Conservation (phyloP, 2,113 vertebrate species). For the Nesoenas mayeri region DNA sequence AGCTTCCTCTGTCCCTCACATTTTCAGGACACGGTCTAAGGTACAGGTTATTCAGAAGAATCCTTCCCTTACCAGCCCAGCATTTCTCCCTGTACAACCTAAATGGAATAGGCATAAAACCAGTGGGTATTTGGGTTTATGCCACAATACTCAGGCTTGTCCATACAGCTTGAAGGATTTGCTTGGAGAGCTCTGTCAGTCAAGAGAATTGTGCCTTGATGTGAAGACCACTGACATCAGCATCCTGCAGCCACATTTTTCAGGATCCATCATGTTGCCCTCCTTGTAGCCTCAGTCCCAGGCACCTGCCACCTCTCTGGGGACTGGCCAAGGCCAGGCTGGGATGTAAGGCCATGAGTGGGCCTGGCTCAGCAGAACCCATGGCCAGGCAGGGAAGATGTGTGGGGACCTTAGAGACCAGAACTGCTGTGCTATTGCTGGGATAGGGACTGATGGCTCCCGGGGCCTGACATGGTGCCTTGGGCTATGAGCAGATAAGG, state of each 20-base stretch:
- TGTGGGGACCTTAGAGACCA: background rate
- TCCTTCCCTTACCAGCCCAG: background rate
- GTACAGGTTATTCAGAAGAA: background rate
- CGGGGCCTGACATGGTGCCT: fast-evolving
- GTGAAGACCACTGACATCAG: background rate
- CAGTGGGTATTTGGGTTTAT: background rate
- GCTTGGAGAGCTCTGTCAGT: background rate
- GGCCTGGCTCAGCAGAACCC: fast-evolving
- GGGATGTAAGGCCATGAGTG: fast-evolving
- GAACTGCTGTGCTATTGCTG: fast-evolving
- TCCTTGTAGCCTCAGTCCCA: background rate
- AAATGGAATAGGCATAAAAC: background rate
- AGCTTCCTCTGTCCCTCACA: fast-evolving
- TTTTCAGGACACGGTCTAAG: background rate
- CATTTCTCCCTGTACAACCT: background rate
- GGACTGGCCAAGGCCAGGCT: background rate
- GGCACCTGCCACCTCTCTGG: fast-evolving
- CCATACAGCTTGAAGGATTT: background rate
- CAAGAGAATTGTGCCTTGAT: fast-evolving
- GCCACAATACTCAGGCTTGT: background rate
- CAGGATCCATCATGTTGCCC: fast-evolving
- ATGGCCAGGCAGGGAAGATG: background rate
- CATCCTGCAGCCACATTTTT: background rate
- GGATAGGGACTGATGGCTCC: background rate
- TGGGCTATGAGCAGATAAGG: fast-evolving